Evolutionary conservation across 2,888 invertebrate species (phyloP).

Genomic region (Aelia acuminata): DNA sequence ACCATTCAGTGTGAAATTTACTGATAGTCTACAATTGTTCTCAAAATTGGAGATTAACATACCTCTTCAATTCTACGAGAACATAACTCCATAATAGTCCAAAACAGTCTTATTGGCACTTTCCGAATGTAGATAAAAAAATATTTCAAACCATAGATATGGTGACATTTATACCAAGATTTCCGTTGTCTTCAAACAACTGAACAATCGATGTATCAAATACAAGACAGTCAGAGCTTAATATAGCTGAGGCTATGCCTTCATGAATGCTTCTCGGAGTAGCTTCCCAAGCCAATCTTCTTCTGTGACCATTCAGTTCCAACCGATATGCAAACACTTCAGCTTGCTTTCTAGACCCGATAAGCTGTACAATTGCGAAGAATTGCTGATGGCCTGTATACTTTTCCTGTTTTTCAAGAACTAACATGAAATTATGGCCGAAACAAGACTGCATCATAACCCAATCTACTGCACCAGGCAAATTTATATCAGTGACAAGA

Average conservation of each 20-base stretch:
- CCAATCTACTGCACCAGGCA: conserved; percentile 99
- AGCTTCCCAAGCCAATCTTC: conserved; percentile 98
- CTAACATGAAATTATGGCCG: conserved; percentile 99
- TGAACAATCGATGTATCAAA: conserved; percentile 99
- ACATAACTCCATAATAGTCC: background rate
- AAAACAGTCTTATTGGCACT: conserved; percentile 11
- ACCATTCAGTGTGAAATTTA: background rate
- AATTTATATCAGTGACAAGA: conserved; percentile 98
- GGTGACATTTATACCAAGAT: conserved; percentile 99
- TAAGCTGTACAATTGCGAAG: conserved; percentile 98
- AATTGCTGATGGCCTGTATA: conserved; percentile 97
- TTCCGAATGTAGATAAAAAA: background rate
- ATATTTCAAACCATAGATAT: conserved; percentile 81
- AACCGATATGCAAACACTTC: conserved; percentile 98
- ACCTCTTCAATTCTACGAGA: background rate
- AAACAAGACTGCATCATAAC: conserved; percentile 99
- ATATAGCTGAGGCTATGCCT: conserved; percentile 97
- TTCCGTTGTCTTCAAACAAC: conserved; percentile 98
- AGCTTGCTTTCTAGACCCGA: conserved; percentile 98
- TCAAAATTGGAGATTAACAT: background rate
- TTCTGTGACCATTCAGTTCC: conserved; percentile 94
- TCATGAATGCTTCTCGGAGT: conserved; percentile 99
- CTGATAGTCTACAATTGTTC: background rate
- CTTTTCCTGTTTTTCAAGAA: conserved; percentile 98
- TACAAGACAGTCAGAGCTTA: conserved; percentile 97